Base-by-base conservation (phyloP, 2,113 vertebrate genomes). In the Muntiacus reevesi region DNA sequence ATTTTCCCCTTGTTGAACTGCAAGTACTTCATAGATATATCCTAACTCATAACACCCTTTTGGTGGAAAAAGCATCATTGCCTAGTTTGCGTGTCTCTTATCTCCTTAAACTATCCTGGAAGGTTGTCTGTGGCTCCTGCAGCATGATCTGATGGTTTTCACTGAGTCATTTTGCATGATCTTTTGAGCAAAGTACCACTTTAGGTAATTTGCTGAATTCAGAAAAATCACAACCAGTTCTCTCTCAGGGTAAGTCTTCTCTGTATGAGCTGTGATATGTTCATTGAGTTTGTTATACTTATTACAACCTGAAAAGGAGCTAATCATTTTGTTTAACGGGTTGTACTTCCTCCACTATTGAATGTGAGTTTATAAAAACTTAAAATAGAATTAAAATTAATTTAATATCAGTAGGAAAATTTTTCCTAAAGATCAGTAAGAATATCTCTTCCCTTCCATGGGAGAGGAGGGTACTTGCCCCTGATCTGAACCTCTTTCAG, bases 311-410 rank as follows among this genome's bases (percentile, higher is more conserved):
- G 13, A 82, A 97, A 91, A 19, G 40, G 40, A 82, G 27, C 64
- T 28, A 14, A 89, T 40, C 71, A 27, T 64, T 93, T 90, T 59
- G 9, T 94, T 79, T 76, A 25, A 33, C 43, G 27, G 12, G 2
- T 88, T 62, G 8, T 91, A 36, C 89, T 90, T 94, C 50, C 67
- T 93, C 64, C 12, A 82, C 30, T 60, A 33, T 67, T 89, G 60
- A 86, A 59, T 62, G 50, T 78, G n/a, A 91, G 30, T 54, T 43
- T 67, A 12, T 89, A 52, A 89, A 86, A 64, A 60, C 23, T 45
- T 97, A 62, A 92, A 81, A 43, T 54, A 54, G 33, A 89, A 57
- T 95, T 54, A 94, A 74, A 78, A 76, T 67, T 45, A 96, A 45
- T 89, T 89, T 92, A 89, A 78, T 78, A 30, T 95, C 60, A 74